Percentiles rank a stretch among this genome's conserved stretches.
These are phyloP conservation scores for Drosophila pectinifera DNA, from an alignment of 1,140 invertebrate species.

Conservation along the genomic window DNA sequence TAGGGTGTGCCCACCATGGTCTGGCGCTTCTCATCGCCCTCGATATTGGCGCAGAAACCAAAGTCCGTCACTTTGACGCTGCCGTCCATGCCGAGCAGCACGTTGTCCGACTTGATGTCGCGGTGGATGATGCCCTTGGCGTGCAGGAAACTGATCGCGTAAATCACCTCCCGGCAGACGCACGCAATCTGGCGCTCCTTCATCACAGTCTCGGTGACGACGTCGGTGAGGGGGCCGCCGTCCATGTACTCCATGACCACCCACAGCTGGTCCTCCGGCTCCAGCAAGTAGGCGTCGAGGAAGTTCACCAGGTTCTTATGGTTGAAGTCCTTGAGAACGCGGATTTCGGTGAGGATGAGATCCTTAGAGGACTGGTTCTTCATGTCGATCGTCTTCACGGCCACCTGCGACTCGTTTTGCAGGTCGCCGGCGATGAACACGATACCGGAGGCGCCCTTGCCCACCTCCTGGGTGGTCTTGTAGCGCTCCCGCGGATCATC, in stretches of 20 bases:
- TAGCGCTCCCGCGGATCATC: constrained; percentile 93
- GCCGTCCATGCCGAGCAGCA: constrained; percentile 98
- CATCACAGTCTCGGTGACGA: constrained; percentile 99
- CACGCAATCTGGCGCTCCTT: constrained; percentile 98
- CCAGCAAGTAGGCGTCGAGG: constrained; percentile 93
- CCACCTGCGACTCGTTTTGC: constrained; percentile 91
- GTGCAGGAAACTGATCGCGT: constrained; percentile 96
- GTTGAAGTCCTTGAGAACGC: constrained; percentile 96
- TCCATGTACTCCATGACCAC: constrained; percentile 98
- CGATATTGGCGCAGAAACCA: constrained; percentile 97
- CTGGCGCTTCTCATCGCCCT: constrained; percentile 96
- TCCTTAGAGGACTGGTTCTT: constrained; percentile 97
- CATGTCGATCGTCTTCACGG: constrained; percentile 98
- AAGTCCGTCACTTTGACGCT: constrained; percentile 99
- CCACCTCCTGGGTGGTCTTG: constrained; percentile 93
- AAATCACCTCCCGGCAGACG: constrained; percentile 95
- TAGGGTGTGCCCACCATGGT: constrained; percentile 97
- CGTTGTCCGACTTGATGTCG: constrained; percentile 98
- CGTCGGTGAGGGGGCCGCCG: constrained; percentile 98
- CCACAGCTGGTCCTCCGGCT: constrained; percentile 96
- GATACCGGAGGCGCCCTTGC: constrained; percentile 95
- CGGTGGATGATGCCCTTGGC: constrained; percentile 95
- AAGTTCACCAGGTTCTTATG: constrained; percentile 99
- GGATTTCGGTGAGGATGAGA: constrained; percentile 97
- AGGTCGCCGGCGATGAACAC: constrained; percentile 96